Percentiles rank a stretch among this genome's conserved stretches.
phyloP scores from a whole-genome alignment of 2,888 invertebrate genomes.

The Hemistola chrysoprasaria region DNA sequence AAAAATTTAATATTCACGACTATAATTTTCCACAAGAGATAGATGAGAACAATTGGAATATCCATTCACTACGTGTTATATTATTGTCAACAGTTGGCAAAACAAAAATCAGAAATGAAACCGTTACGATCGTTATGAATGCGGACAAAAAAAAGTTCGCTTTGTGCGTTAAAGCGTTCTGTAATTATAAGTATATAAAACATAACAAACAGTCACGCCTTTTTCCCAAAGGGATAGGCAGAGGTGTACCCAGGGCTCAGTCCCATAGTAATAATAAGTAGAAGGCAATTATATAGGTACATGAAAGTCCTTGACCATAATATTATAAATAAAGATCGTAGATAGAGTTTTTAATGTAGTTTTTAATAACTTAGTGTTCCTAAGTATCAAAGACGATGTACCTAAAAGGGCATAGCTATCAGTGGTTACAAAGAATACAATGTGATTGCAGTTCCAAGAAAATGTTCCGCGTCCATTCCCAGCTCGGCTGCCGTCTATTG shows the following conservation, averaged over 20 bases:
- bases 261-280: no score
- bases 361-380: no score
- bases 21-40: constrained; percentile 10
- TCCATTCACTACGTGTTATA: constrained; percentile 5
- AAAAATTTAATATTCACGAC: constrained; percentile 18
- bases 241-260: no score
- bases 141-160: no score
- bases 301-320: no score
- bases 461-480: constrained; percentile 17
- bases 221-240: no score
- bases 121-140: neutral
- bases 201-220: no score
- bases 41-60: constrained; percentile 13
- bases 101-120: constrained; percentile 8
- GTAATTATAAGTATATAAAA: no score
- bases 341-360: constrained; percentile 1
- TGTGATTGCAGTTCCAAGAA: constrained; percentile 8
- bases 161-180: no score
- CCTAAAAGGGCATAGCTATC: neutral
- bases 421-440: constrained; percentile 1
- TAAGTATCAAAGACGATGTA: no score
- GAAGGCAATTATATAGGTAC: no score
- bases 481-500: constrained; percentile 29
- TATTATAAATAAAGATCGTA: constrained; percentile 6
- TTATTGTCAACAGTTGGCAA: constrained; percentile 7